Conservation (phyloP, 1,140 invertebrate species). For the Sitophilus oryzae region DNA sequence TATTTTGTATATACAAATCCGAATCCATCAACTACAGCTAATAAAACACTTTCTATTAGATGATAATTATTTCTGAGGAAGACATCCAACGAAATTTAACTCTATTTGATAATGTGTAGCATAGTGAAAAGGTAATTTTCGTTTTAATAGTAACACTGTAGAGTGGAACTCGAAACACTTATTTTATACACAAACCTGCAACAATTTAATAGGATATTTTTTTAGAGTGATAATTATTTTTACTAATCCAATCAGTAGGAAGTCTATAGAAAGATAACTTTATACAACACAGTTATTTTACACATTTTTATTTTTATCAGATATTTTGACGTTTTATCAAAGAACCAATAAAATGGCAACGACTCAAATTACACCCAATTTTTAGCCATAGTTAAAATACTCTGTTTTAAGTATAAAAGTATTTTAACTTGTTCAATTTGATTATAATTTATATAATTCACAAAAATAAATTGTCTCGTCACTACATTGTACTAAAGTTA, state of each 20-base stretch:
- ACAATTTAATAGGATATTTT: slow-evolving; percentile 1
- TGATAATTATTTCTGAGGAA: not conserved
- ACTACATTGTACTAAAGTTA: too few relatives aligned
- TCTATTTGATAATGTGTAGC: not conserved
- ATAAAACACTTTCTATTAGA: not conserved
- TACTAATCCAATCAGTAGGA: not conserved
- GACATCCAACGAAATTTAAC: not conserved
- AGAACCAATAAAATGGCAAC: not conserved
- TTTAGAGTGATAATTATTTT: not conserved
- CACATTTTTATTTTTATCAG: not conserved
- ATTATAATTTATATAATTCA: slow-evolving; percentile 3
- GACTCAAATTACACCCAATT: not conserved
- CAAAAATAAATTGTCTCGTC: not conserved
- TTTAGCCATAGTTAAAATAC: not conserved
- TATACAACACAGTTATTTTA: slow-evolving; percentile 7
- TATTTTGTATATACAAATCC: slow-evolving; percentile 4
- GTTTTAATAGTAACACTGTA: not conserved
- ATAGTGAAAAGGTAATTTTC: not conserved
- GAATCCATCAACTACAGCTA: slow-evolving; percentile 1
- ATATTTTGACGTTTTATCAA: not conserved
- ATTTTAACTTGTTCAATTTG: slow-evolving; percentile 1
- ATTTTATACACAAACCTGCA: not conserved
- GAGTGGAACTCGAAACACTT: not conserved
- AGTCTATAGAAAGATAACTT: not conserved
- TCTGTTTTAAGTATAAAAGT: not conserved